Conservation (phyloP, 2,113 vertebrate genomes). For the Albula goreensis region DNA sequence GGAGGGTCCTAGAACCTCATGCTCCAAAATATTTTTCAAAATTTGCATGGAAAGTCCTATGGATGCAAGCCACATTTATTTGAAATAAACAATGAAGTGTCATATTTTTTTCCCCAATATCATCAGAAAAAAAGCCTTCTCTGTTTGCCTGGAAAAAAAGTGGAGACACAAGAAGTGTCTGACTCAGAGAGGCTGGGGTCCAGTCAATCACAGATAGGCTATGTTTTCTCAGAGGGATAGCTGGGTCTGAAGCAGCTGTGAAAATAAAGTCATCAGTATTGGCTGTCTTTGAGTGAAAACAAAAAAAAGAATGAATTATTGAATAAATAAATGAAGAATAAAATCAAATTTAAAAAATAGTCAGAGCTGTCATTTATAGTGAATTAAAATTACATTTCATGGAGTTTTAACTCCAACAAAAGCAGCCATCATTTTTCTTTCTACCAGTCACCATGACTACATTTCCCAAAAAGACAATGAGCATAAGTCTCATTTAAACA, state of each 20-base stretch:
- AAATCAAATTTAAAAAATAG: conserved; percentile 42
- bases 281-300: conserved; percentile 56
- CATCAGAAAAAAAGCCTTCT: neutral
- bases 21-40: conserved; percentile 29
- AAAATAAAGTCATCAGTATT: conserved; percentile 63
- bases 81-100: neutral
- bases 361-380: no score
- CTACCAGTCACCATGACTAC: neutral
- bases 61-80: neutral
- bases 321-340: conserved; percentile 62
- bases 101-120: neutral
- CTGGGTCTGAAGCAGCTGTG: conserved; percentile 65
- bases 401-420: neutral
- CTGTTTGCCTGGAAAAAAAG: conserved; percentile 18
- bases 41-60: conserved; percentile 19
- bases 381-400: no score
- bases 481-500: no score
- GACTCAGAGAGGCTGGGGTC: conserved; percentile 51
- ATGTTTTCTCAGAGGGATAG: conserved; percentile 54
- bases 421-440: neutral
- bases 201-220: conserved; percentile 60
- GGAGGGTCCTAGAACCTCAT: conserved; percentile 39
- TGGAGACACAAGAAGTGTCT: conserved; percentile 22
- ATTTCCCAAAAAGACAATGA: neutral
- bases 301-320: conserved; percentile 60